Percentiles rank a stretch among this genome's conserved stretches.
Evolutionary conservation across 2,113 vertebrate genomes (phyloP).

Genomic region (Pristiophorus japonicus): DNA sequence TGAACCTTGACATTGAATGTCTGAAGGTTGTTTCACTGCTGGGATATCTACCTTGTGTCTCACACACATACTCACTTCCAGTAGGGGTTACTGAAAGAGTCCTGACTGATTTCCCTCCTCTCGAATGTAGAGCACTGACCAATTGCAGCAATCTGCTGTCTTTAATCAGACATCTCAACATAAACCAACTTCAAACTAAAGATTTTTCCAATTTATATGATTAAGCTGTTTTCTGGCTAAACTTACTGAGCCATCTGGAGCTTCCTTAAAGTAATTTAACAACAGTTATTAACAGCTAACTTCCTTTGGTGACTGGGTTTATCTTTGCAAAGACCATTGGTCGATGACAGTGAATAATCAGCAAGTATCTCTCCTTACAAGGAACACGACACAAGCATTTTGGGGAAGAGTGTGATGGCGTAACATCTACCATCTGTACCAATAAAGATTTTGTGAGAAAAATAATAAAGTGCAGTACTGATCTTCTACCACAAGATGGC

Average conservation of each 20-base stretch:
- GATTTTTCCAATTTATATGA: background rate
- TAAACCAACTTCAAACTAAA: background rate
- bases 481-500: background rate
- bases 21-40: background rate
- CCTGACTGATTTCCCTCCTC: background rate
- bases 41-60: background rate
- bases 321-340: background rate
- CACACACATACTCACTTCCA: background rate
- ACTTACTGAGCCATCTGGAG: background rate
- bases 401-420: background rate
- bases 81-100: background rate
- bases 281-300: background rate
- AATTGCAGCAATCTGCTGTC: background rate
- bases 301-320: background rate
- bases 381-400: background rate
- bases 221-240: background rate
- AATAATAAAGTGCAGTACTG: background rate
- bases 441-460: background rate
- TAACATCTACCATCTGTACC: background rate
- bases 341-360: background rate
- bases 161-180: background rate
- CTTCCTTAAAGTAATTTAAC: background rate
- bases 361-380: background rate
- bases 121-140: background rate
- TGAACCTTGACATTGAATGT: background rate